Base-by-base conservation (phyloP, 2,888 invertebrate genomes). In the Cyaniris semiargus region DNA sequence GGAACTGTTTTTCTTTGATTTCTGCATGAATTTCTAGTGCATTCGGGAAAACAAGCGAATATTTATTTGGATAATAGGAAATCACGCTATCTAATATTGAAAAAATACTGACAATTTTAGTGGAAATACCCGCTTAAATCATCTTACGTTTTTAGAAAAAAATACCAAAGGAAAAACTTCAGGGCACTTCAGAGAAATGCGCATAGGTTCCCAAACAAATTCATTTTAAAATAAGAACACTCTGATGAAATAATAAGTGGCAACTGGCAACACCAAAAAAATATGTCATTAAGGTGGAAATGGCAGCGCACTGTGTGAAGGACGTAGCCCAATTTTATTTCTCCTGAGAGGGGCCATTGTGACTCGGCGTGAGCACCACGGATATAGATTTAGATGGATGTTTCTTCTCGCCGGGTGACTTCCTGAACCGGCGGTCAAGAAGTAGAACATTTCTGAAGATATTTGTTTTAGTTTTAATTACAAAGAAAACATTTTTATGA, bases 321-420 rank as follows among this genome's bases (percentile, higher is more conserved):
- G 79, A 72, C 81, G 79, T 81, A 80, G 81, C 82, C 83, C 83
- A 83, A 84, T 85, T 85, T 83, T 82, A 83, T 83, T 81, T 82
- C 81, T 83, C 83, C 83, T 79, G 81, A 83, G 81, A 81, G 81
- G 82, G 82, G 82, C 83, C 84, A 85, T 83, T 83, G 84, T 84
- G 83, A 86, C 86, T 82, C 81, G 80, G 84, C 82, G 82, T 84
- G 86, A 86, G 87, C 3, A 21, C 60, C 66, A 66, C 31, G 27
- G 66, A 66, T 31, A 31, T 66, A 66, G 5, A 8, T 60, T n/a
- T 5, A 60, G 66, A 4, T 27, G 7, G 66, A 31, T 31, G 66
- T 4, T 53, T 53, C 18, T 18, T 53, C 18, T 18, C 18, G 18
- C 5, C 5, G 18, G 53, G 44, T 44, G 44, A 2, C 10, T 53